phyloP scores from a whole-genome alignment of 2,888 invertebrate genomes.

The Tiliacea citrago region DNA sequence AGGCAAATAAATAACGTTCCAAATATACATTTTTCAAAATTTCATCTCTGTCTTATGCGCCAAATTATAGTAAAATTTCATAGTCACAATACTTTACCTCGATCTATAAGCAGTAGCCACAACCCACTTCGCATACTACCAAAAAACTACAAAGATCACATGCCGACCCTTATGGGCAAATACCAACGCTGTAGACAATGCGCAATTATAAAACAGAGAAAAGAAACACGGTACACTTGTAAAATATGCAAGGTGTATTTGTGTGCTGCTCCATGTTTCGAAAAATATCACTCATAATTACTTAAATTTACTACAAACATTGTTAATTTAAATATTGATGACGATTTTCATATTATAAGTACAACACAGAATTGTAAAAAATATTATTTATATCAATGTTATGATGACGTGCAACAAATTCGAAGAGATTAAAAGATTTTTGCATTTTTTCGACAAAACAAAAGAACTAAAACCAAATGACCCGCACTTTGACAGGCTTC shows the following conservation, averaged over 20 bases:
- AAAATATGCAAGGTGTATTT: constrained; percentile 52
- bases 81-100: constrained; percentile 31
- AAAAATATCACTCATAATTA: constrained; percentile 32
- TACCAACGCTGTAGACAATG: constrained; percentile 49
- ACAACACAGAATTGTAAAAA: too few species aligned
- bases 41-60: constrained; percentile 41
- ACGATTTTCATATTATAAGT: too few species aligned
- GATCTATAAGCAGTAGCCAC: constrained; percentile 28
- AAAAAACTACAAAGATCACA: constrained; percentile 34
- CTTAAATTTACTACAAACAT: too few species aligned
- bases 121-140: constrained; percentile 44
- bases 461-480: too few species aligned
- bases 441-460: too few species aligned
- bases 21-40: constrained; percentile 42
- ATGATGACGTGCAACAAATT: too few species aligned
- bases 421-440: too few species aligned
- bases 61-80: constrained; percentile 48
- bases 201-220: constrained; percentile 40
- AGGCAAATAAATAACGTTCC: constrained; percentile 35
- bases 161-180: constrained; percentile 43
- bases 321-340: constrained; percentile 40
- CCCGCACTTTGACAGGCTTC: too few species aligned
- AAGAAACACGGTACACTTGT: constrained; percentile 47
- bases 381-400: too few species aligned
- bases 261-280: constrained; percentile 40